A percentile compares a stretch with the other conserved stretches of the same genome.
These are phyloP conservation scores for Xenus cinereus DNA, from an alignment of 2,113 vertebrate species.

Conservation along the genomic window DNA sequence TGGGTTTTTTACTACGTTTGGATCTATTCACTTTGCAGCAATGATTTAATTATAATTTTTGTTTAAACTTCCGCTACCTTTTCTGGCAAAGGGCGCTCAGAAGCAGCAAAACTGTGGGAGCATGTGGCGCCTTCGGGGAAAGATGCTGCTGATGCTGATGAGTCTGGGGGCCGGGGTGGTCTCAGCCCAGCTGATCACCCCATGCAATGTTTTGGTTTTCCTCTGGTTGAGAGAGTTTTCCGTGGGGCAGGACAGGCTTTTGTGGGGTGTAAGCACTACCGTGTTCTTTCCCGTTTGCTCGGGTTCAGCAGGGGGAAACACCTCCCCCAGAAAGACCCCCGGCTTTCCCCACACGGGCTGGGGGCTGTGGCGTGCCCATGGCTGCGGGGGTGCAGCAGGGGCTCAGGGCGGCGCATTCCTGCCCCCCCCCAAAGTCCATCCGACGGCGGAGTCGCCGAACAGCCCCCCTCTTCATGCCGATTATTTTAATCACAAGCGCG, in stretches of 20 bases:
- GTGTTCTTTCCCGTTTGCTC: not conserved
- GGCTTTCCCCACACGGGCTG: accelerated
- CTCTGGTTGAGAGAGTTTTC: not conserved
- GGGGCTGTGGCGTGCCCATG: not conserved
- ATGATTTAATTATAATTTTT: not conserved
- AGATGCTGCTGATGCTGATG: not conserved
- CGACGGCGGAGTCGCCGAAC: not conserved
- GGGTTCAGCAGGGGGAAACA: not conserved
- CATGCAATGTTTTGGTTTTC: accelerated
- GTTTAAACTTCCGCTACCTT: not conserved
- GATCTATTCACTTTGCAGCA: not conserved
- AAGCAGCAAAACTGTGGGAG: not conserved
- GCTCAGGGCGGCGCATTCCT: not conserved
- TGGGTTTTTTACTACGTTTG: not conserved
- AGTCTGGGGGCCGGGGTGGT: not conserved
- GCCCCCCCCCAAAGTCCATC: conserved; percentile 42
- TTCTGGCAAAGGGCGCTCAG: not conserved
- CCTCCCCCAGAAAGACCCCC: too few species aligned
- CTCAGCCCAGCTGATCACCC: not conserved
- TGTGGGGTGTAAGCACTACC: not conserved
- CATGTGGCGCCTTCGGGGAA: not conserved
- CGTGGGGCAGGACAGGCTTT: accelerated
- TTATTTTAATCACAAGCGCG: conserved; percentile 55
- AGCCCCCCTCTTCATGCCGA: conserved; percentile 57
- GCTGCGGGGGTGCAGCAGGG: not conserved